Base-by-base conservation (phyloP, 2,888 invertebrate species). In the Pseudeuparius sepicola region DNA sequence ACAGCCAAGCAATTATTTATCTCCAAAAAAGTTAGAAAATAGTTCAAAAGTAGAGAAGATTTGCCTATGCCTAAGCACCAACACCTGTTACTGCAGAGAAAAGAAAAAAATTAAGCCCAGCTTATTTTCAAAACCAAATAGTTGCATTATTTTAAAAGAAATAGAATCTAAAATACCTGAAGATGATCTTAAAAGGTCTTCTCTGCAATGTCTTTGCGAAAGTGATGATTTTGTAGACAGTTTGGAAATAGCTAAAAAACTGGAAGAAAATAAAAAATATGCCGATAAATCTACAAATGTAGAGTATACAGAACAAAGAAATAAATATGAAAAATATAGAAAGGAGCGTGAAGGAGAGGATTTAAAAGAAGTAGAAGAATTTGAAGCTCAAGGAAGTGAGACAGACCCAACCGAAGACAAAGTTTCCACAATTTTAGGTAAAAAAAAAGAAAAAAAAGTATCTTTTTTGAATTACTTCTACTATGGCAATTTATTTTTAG, bases 61-160 rank as follows among this genome's bases (percentile, higher is more conserved):
- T 30, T 34, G 35, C 5, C n/a, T n/a, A n/a, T 34, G 41, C 11
- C 20, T 45, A 7, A 27, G 43, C 18, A 25, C 36, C 6, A 50
- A 48, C 20, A 46, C 39, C 14, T 50, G 50, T 24, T 50, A 50
- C 26, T 48, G 50, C 31, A 37, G 36, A 16, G 40, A 41, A 17
- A 34, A 36, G 13, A 23, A 24, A 25, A 36, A 36, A 13, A 31
- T 43, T 5, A 44, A 30, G 29, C 47, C 50, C 2, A 42, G 34
- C 4, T 27, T 47, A 9, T 33, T 47, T 13, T 31, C 26, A 15
- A 41, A 40, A 16, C 48, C 48, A 3, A 46, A 41, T 7, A 40
- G 35, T 4, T 47, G 48, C 24, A 18, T 45, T 5, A 32, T 39
- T 1, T 6, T 39, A 27, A 40, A 37, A 13, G 30, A 26, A 3